Evolutionary conservation across 2,113 vertebrate genomes (phyloP).

Genomic region (Oxyruncus cristatus): DNA sequence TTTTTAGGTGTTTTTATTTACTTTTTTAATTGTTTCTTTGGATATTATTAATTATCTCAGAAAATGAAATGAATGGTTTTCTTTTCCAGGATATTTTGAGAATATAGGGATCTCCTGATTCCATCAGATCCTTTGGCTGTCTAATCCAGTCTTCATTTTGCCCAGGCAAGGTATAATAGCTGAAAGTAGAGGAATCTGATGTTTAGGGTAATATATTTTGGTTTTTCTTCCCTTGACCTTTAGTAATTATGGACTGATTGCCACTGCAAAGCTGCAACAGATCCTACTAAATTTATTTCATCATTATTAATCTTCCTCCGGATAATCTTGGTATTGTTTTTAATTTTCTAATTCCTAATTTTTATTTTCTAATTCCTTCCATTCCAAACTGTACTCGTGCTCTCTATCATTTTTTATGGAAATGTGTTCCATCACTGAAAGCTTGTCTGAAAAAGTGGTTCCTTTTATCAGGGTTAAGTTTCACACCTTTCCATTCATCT

Average conservation of each 20-base stretch:
- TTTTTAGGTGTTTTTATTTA: fast-evolving
- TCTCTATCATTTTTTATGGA: neutral
- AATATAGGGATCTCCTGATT: neutral
- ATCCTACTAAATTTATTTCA: neutral
- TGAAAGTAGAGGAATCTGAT: neutral
- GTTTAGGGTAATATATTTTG: neutral
- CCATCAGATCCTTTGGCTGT: neutral
- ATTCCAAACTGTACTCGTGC: neutral
- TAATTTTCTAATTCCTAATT: neutral
- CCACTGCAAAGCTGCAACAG: neutral
- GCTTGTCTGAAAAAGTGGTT: neutral
- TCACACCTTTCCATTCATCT: neutral
- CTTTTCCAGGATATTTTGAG: neutral
- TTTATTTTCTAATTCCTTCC: neutral
- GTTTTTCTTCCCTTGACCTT: neutral
- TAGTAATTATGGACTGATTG: neutral
- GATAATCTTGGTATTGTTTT: neutral
- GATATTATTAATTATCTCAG: neutral
- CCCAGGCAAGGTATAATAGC: neutral
- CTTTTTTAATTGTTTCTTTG: fast-evolving
- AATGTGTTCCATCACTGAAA: neutral
- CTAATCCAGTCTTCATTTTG: neutral
- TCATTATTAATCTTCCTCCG: neutral
- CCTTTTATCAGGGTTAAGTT: neutral
- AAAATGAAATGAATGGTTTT: neutral